phyloP scores from a whole-genome alignment of 1,140 invertebrate genomes.

The Rhopalosiphum padi region DNA sequence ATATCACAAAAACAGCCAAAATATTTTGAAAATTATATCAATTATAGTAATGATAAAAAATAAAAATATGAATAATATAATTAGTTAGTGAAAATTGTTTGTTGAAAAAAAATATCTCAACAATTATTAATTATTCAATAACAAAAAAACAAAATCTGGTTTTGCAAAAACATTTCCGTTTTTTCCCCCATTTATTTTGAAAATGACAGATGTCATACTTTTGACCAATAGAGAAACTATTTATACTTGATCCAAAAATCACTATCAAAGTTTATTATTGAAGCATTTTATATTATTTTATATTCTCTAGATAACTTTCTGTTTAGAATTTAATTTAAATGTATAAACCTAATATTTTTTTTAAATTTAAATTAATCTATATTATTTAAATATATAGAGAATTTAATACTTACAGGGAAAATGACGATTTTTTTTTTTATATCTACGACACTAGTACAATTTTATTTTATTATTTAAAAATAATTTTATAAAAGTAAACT shows the following conservation, averaged over 20 bases:
- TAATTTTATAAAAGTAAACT: not conserved
- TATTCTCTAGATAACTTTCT: not conserved
- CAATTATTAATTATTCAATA: no score
- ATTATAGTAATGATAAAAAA: no score
- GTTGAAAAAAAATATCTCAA: no score
- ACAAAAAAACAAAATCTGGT: no score
- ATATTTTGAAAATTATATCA: no score
- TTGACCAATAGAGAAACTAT: no score
- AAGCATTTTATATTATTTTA: not conserved
- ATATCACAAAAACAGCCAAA: no score
- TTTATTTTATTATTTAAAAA: not conserved
- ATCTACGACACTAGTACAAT: not conserved
- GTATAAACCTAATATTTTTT: not conserved
- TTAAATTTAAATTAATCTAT: not conserved
- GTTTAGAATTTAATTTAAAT: not conserved
- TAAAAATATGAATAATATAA: no score
- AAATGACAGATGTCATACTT: not conserved
- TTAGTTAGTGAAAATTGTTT: no score
- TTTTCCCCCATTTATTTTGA: not conserved
- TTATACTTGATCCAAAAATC: not conserved
- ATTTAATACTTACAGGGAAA: not conserved
- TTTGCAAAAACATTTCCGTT: no score
- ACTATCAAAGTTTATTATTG: not conserved
- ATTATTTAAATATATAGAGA: no score
- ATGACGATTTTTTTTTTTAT: not conserved